Evolutionary conservation across 2,888 invertebrate genomes (phyloP), one percentile per base, ranked within the genome.

Genomic region (Ashinkailepas kermadecensis): DNA sequence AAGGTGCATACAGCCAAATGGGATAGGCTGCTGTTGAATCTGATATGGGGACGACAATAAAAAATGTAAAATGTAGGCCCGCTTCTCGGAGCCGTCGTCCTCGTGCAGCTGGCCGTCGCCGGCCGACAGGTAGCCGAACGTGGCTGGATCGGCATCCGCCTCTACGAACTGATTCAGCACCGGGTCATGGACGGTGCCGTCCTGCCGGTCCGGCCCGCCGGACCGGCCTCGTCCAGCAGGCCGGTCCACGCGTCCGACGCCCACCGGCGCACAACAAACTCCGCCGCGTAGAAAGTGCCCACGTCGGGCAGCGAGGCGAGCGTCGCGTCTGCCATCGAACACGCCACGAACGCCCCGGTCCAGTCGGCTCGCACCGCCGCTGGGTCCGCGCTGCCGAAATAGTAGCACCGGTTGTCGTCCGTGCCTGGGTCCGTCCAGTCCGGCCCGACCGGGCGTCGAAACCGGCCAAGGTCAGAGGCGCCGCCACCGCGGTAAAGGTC

Each of bases 71-170:
- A n/a, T 56, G 54, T 74, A 74, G 9, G 74, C 10, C 54, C 6
- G 21, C 56, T 13, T 13, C 54, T 21, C 56, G 3, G 18, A 6
- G 11, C 54, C 54, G 18, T 74, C 74, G 21, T 9, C 21, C 21
- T 56, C 18, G 56, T 74, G 74, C 12, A 74, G 12, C 15, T 21
- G 9, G 54, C 74, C 74, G 21, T 74, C 74, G 9, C 10, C 56
- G 54, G 74, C 74, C 54, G 74, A 74, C 11, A 56, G 54, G 74
- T 56, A 74, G 21, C 74, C 74, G 74, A 74, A 74, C 56, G 54
- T 21, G 15, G n/a, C n/a, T n/a, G n/a, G n/a, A n/a, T n/a, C n/a
- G n/a, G n/a, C n/a, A n/a, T n/a, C n/a, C n/a, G n/a, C n/a, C n/a
- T n/a, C n/a, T n/a, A n/a, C n/a, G n/a, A n/a, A n/a, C n/a, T n/a